Evolutionary conservation across 2,888 invertebrate species (phyloP).

Genomic region (Eucriotettix oculatus): DNA sequence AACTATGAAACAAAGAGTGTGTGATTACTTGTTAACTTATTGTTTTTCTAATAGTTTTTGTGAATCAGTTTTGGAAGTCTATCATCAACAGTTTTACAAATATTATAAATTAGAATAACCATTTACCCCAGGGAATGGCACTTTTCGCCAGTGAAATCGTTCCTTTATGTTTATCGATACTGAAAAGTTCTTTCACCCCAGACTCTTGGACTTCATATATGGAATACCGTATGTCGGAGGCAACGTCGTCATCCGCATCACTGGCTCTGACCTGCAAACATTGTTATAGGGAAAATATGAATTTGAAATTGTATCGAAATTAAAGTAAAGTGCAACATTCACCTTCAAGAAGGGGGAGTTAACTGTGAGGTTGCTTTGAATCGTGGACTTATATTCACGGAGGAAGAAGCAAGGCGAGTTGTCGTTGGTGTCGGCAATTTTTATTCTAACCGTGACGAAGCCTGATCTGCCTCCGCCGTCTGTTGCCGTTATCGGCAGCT

Average conservation of each 20-base stretch:
- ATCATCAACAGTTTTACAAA: not conserved
- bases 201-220: slow-evolving; percentile 53
- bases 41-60: no score
- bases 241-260: slow-evolving; percentile 62
- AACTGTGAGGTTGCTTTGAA: slow-evolving; percentile 39
- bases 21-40: no score
- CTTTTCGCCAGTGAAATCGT: slow-evolving; percentile 48
- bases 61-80: no score
- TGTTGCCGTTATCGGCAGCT: slow-evolving; percentile 62
- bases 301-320: not conserved
- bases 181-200: slow-evolving; percentile 48
- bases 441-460: slow-evolving; percentile 58
- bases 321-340: slow-evolving; percentile 9
- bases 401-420: slow-evolving; percentile 60
- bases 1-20: not conserved
- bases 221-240: slow-evolving; percentile 56
- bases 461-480: slow-evolving; percentile 68
- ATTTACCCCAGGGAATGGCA: slow-evolving; percentile 33
- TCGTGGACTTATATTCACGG: slow-evolving; percentile 59
- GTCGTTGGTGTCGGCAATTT: slow-evolving; percentile 71
- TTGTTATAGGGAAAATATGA: not conserved
- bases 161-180: slow-evolving; percentile 58
- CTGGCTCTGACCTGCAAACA: slow-evolving; percentile 40
- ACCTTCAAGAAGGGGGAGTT: slow-evolving; percentile 43
- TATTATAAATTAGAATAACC: not conserved